phyloP scores from a whole-genome alignment of 1,140 invertebrate genomes.

The Trichonephila clavipes region DNA sequence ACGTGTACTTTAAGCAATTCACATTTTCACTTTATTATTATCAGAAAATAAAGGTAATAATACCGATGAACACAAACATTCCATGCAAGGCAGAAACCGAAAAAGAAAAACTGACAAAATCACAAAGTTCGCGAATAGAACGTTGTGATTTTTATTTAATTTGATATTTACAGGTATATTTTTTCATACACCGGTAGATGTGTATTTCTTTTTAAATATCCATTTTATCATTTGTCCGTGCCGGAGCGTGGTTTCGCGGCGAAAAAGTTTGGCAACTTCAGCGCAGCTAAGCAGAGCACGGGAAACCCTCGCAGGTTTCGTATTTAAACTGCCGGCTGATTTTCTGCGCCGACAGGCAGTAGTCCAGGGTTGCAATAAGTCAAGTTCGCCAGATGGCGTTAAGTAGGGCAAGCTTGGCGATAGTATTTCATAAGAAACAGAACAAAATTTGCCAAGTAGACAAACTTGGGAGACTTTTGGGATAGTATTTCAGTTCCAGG shows the following conservation, averaged over 20 bases:
- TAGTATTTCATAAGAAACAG: background rate
- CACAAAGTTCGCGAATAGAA: background rate
- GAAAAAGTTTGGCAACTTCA: background rate
- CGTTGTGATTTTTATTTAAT: background rate
- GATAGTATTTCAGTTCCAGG: too few species aligned
- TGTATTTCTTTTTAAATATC: background rate
- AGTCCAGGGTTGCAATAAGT: constrained; percentile 18
- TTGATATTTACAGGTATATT: background rate
- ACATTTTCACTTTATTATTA: background rate
- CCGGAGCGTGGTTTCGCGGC: background rate
- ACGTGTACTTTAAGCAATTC: background rate
- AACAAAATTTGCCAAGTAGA: too few species aligned
- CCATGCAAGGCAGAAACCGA: background rate
- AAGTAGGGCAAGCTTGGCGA: background rate
- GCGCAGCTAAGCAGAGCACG: background rate
- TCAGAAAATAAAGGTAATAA: background rate
- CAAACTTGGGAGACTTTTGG: too few species aligned
- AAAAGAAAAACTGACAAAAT: background rate
- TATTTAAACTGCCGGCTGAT: constrained; percentile 42
- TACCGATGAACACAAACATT: background rate
- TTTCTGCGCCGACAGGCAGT: constrained; percentile 13
- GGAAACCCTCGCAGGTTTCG: constrained; percentile 2
- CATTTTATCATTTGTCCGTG: background rate
- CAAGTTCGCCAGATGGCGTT: background rate
- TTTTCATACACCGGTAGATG: background rate